phyloP scores from a whole-genome alignment of 2,797 vertebrate species.

The Taenioides sp. region DNA sequence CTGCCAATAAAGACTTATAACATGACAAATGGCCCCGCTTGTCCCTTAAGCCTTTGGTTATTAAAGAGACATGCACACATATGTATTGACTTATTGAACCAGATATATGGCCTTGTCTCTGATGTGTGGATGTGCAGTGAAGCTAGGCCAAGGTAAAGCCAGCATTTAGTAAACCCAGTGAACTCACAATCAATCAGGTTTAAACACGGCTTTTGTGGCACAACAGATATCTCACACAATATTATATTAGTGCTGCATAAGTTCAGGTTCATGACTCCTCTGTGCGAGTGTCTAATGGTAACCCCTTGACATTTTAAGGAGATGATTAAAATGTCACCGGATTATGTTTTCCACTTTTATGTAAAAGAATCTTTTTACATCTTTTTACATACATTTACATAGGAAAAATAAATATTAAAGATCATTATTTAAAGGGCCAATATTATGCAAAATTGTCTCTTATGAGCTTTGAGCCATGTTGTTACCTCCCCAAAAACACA shows the following conservation, averaged over 20 bases:
- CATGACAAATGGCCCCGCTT: neutral
- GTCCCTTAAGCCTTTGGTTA: conserved; percentile 7
- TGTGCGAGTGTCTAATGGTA: neutral
- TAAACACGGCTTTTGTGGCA: neutral
- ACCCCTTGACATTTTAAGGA: neutral
- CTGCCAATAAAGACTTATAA: no score
- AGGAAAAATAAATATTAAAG: neutral
- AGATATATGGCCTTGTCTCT: conserved; percentile 7
- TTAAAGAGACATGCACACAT: conserved; percentile 10
- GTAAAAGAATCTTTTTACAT: neutral
- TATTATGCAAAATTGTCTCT: no score
- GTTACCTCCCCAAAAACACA: no score
- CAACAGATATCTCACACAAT: neutral
- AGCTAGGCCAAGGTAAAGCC: neutral
- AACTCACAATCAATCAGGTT: neutral
- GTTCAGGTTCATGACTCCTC: neutral
- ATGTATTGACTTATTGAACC: conserved; percentile 8
- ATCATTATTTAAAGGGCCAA: neutral
- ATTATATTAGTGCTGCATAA: neutral
- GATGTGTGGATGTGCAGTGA: neutral
- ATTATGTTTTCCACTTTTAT: neutral
- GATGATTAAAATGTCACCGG: neutral
- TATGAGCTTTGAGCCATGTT: no score
- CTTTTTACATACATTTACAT: no score
- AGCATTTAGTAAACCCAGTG: no score